These are phyloP conservation scores for Lepetodrilus schrolli DNA, from an alignment of 2,888 invertebrate genomes.

Conservation along the genomic window DNA sequence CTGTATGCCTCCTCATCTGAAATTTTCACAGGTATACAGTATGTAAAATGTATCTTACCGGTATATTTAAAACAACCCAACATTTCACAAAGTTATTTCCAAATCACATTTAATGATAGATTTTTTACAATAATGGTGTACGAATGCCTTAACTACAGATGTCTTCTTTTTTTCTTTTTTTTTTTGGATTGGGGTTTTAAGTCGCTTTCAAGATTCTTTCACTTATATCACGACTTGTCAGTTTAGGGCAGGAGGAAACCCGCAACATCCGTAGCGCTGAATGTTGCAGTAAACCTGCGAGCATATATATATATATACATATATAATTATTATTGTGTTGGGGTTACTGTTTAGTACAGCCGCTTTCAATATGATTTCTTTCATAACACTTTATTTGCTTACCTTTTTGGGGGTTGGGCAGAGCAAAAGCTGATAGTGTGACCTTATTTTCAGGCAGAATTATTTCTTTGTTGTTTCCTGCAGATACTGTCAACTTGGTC, in stretches of 20 bases:
- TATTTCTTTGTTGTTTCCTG: conserved; percentile 76
- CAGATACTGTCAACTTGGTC: conserved; percentile 72
- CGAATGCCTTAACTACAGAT: too few species aligned
- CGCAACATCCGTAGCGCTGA: too few species aligned
- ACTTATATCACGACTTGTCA: too few species aligned
- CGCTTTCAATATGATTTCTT: neutral
- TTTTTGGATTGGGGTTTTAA: too few species aligned
- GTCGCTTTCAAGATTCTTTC: too few species aligned
- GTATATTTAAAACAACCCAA: neutral
- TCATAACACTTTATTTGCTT: conserved; percentile 54
- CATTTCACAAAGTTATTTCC: neutral
- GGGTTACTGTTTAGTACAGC: neutral
- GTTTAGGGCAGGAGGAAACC: too few species aligned
- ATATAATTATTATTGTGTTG: too few species aligned
- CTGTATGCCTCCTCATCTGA: conserved; percentile 80
- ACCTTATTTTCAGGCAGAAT: conserved; percentile 89
- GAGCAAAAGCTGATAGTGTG: conserved; percentile 86
- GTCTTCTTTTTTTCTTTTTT: too few species aligned
- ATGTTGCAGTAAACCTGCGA: too few species aligned
- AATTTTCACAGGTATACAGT: neutral
- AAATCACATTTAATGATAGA: neutral
- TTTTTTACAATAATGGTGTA: too few species aligned
- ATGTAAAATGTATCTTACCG: neutral
- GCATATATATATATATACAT: too few species aligned
- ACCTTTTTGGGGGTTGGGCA: conserved; percentile 84